These are phyloP conservation scores for Aphaenogaster ashmeadi DNA, from an alignment of 1,140 invertebrate genomes.

Conservation along the genomic window DNA sequence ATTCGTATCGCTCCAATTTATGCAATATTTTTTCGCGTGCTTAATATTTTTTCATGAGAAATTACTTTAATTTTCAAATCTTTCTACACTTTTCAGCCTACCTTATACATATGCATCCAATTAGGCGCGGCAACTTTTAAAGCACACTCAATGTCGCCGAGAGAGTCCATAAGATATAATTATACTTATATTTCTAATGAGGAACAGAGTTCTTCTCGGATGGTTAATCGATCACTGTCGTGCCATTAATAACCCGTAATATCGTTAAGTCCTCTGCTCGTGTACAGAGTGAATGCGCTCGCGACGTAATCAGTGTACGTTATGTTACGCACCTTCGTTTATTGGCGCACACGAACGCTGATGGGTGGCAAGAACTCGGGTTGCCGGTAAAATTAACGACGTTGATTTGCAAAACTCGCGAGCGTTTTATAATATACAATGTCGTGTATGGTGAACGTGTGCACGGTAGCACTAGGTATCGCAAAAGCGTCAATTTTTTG, in stretches of 20 bases:
- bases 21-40: not conserved
- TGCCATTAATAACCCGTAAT: constrained; percentile 57
- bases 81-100: not conserved
- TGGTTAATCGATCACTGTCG: constrained; percentile 67
- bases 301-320: constrained; percentile 36
- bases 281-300: constrained; percentile 9
- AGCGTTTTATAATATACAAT: constrained; percentile 11
- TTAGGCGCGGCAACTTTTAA: constrained; percentile 51
- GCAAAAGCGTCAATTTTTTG: constrained; percentile 18
- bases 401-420: constrained; percentile 30
- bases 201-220: constrained; percentile 39
- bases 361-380: constrained; percentile 23
- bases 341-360: constrained; percentile 25
- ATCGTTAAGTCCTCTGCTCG: constrained; percentile 46
- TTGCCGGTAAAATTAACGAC: constrained; percentile 43
- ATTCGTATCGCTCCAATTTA: not conserved
- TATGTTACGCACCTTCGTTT: constrained; percentile 55
- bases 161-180: constrained; percentile 47
- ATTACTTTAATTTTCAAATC: not conserved
- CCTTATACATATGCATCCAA: constrained; percentile 14
- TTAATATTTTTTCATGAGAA: not conserved
- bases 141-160: constrained; percentile 31
- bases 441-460: too few species aligned
- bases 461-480: constrained; percentile 11
- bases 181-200: constrained; percentile 67